Percentiles rank a stretch among this genome's conserved stretches.
Evolutionary conservation across 2,113 vertebrate species (phyloP).

Genomic region (Smithornis capensis): DNA sequence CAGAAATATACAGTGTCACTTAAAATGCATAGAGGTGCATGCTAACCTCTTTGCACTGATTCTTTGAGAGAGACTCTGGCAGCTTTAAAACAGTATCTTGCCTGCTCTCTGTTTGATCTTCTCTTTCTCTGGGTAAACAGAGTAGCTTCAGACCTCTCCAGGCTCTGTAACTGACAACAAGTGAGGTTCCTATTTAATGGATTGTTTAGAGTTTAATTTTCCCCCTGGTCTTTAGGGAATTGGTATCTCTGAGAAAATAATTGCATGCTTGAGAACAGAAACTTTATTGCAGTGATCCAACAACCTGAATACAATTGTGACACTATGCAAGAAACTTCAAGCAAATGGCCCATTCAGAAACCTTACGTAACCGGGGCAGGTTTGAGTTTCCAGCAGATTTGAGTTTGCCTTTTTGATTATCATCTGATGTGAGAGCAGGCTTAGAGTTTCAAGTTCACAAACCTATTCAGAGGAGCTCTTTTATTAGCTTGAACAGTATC

Average conservation of each 20-base stretch:
- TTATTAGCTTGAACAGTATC: conserved; percentile 69
- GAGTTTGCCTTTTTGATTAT: conserved; percentile 75
- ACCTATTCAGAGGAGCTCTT: conserved; percentile 69
- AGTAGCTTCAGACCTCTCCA: conserved; percentile 22
- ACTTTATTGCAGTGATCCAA: conserved; percentile 50
- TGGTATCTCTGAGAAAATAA: conserved; percentile 50
- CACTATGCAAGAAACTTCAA: conserved; percentile 53
- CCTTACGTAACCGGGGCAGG: conserved; percentile 71
- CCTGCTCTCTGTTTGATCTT: not conserved
- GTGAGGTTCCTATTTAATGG: conserved; percentile 3
- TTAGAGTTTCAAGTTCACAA: conserved; percentile 77
- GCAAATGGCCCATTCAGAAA: conserved; percentile 67
- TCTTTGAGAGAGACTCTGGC: not conserved
- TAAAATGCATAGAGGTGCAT: not conserved
- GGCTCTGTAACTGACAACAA: conserved; percentile 10
- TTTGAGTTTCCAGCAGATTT: conserved; percentile 76
- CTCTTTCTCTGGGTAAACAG: conserved; percentile 34
- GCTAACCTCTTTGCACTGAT: not conserved
- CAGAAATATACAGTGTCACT: conserved; percentile 35
- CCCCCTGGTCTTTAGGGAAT: conserved; percentile 30
- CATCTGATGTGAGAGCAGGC: conserved; percentile 72
- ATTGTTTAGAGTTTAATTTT: conserved; percentile 47
- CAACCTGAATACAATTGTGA: conserved; percentile 59
- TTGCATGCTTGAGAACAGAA: conserved; percentile 43
- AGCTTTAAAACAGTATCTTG: not conserved